phyloP scores from a whole-genome alignment of 2,797 vertebrate genomes.

The Cottoperca gobio region DNA sequence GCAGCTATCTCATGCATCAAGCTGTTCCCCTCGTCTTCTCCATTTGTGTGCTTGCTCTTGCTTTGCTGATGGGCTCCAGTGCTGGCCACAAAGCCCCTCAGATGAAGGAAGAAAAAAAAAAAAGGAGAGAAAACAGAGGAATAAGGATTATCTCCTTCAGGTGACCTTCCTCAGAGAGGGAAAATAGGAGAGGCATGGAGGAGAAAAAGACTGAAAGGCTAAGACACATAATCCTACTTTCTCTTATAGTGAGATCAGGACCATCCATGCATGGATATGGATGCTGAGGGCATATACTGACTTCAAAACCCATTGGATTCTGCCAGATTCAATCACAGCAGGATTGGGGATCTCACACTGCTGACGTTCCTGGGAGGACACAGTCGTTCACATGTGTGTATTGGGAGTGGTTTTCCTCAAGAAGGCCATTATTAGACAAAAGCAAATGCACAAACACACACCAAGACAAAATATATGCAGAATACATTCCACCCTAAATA shows the following conservation, averaged over 20 bases:
- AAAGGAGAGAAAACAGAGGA: constrained; percentile 69
- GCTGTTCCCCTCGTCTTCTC: constrained; percentile 59
- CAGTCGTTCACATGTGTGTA: constrained; percentile 19
- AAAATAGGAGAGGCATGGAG: constrained; percentile 48
- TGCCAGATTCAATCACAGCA: constrained; percentile 60
- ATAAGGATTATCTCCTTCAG: constrained; percentile 83
- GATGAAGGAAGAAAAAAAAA: constrained; percentile 80
- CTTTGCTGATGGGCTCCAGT: constrained; percentile 64
- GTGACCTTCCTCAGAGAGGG: constrained; percentile 78
- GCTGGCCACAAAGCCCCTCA: constrained; percentile 73
- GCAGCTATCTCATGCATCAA: constrained; percentile 66
- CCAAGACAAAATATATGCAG: constrained; percentile 19
- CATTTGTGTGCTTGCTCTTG: constrained; percentile 57
- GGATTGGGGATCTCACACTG: constrained; percentile 37
- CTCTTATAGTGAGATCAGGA: constrained; percentile 61
- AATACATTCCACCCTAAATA: constrained; percentile 27
- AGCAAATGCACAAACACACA: constrained; percentile 25
- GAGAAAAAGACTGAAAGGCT: constrained; percentile 68
- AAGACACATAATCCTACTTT: constrained; percentile 78
- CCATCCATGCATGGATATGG: constrained; percentile 60
- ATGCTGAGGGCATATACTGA: constrained; percentile 52
- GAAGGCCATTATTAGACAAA: constrained; percentile 41
- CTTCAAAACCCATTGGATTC: constrained; percentile 68
- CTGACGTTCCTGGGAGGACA: constrained; percentile 41
- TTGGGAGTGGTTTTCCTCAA: constrained; percentile 42